Base-by-base conservation (phyloP, 1,140 invertebrate genomes). In the Oryctes rhinoceros region DNA sequence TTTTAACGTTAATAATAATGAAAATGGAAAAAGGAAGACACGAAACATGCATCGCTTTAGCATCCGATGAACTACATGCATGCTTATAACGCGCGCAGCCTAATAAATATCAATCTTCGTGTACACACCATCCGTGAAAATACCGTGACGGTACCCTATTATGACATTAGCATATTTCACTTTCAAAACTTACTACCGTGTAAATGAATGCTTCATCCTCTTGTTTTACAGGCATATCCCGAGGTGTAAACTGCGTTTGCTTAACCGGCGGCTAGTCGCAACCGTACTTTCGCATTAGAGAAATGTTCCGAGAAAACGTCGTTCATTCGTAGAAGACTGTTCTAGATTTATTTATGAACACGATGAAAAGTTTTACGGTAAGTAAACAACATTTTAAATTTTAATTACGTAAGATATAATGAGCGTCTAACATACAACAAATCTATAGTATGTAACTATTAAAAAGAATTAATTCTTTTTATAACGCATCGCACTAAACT, bases 31-130 rank as follows among this genome's bases (percentile, higher is more conserved):
- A 71, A 35, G 65, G 18, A 59, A 18, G 15, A 59, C 20, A 59
- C 15, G 15, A 18, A 18, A 15, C 53, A 18, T 18, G 15, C 13
- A 59, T 4, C n/a, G 6, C 15, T n/a, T 59, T 18, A 59, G 2
- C 53, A 59, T 6, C 53, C 18, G 53, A 59, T 3, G 3, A 18
- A n/a, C 53, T 59, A 59, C 15, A 15, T 24, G 65, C 65, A 71
- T 30, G 65, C 35, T 35, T 37, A 35, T 10, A 13, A 37, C 4
- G n/a, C 39, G 3, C 24, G 39, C 39, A 35, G 65, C 35, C 18
- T 71, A 71, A 71, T 71, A 71, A 71, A 71, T 71, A 71, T 71
- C 35, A 71, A 71, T 71, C 10, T 15, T 37, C 24, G 24, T 30
- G 2, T 30, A 35, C 0, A 35, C 0, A 5, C 13, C 13, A 71